Conservation (phyloP, 2,797 vertebrate species). For the Urosaurus nigricauda region DNA sequence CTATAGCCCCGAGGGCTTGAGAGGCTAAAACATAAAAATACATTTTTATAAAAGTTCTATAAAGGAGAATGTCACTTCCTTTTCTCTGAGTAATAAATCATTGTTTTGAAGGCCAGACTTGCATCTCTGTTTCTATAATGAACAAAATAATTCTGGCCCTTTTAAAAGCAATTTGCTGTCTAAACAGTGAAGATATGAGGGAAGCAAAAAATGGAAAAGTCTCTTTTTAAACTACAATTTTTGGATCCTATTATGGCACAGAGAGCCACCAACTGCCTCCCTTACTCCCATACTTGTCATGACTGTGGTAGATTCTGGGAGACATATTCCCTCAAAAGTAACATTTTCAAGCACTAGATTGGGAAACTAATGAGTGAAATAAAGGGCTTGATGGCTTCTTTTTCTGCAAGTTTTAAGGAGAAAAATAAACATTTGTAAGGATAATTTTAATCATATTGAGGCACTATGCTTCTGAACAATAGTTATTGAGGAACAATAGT, state of each 20-base stretch:
- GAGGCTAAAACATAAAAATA: conserved; percentile 36
- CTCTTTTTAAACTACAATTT: too few relatives aligned
- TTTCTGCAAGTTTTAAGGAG: not conserved
- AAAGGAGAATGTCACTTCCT: conserved; percentile 37
- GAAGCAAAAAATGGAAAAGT: too few relatives aligned
- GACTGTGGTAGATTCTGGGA: too few relatives aligned
- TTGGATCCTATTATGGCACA: too few relatives aligned
- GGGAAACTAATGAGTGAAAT: not conserved
- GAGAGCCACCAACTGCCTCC: too few relatives aligned
- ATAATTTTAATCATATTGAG: conserved; percentile 13
- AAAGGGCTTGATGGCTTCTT: conserved; percentile 14
- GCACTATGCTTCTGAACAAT: not conserved
- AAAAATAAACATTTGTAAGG: conserved; percentile 8
- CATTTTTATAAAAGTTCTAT: conserved; percentile 31
- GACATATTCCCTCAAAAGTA: too few relatives aligned
- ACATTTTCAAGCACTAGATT: too few relatives aligned
- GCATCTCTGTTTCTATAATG: conserved; percentile 37
- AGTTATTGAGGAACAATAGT: not conserved
- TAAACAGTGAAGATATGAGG: not conserved
- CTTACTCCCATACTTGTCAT: too few relatives aligned
- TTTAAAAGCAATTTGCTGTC: conserved; percentile 24
- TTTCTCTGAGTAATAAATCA: conserved; percentile 37
- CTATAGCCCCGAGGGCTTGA: not conserved
- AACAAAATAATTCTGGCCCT: conserved; percentile 23
- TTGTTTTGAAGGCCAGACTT: conserved; percentile 28